phyloP scores from a whole-genome alignment of 2,888 invertebrate genomes.

The Agonum fuliginosum region DNA sequence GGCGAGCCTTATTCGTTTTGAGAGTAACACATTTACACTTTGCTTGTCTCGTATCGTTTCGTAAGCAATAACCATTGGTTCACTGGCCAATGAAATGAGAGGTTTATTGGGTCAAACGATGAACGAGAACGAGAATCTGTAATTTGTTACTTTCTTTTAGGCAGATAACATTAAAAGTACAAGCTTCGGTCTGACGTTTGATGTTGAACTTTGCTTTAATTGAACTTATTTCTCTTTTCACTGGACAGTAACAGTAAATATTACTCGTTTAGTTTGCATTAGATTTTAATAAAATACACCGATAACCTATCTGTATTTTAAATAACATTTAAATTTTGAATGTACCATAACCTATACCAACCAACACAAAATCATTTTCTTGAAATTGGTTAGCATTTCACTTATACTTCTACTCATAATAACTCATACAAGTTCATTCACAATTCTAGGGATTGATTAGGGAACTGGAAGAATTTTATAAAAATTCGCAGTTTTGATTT shows the following conservation, averaged over 20 bases:
- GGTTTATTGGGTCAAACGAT: constrained; percentile 45
- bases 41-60: background rate
- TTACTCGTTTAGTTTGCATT: background rate
- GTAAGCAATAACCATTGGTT: background rate
- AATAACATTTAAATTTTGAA: too few relatives aligned
- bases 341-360: too few relatives aligned
- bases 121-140: constrained; percentile 30
- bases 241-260: background rate
- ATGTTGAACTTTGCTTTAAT: too few relatives aligned
- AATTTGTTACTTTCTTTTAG: constrained; percentile 38
- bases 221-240: background rate
- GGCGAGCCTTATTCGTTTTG: too few relatives aligned
- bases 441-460: too few relatives aligned
- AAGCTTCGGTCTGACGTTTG: background rate
- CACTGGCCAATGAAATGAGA: background rate
- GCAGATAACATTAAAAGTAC: background rate
- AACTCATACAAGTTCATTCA: too few relatives aligned
- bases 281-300: background rate
- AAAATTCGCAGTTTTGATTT: too few relatives aligned
- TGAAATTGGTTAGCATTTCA: too few relatives aligned
- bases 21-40: too few relatives aligned
- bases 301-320: background rate
- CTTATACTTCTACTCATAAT: too few relatives aligned
- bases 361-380: too few relatives aligned
- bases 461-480: too few relatives aligned